Conservation (phyloP, 2,797 vertebrate genomes). For the Selene dorsalis region DNA sequence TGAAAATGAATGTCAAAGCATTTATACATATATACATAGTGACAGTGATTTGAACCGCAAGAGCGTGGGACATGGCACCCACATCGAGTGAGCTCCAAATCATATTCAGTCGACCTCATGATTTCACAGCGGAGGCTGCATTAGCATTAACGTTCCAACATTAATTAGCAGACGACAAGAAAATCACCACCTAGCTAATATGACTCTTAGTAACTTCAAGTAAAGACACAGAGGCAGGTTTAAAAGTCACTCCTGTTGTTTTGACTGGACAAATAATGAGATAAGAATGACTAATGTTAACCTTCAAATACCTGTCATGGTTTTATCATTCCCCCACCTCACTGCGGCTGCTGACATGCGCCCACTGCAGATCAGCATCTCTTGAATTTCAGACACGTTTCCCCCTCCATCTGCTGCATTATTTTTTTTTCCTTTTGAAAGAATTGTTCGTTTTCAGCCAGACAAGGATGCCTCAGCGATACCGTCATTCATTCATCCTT, state of each 20-base stretch:
- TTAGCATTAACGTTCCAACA: not conserved
- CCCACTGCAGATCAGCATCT: slow-evolving; percentile 43
- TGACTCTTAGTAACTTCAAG: slow-evolving; percentile 4
- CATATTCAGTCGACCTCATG: not conserved
- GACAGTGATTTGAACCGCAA: not conserved
- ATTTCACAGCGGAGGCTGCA: not conserved
- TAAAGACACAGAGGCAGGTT: slow-evolving; percentile 22
- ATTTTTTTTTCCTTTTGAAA: slow-evolving; percentile 35
- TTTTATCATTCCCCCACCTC: slow-evolving; percentile 38
- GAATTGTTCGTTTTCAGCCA: slow-evolving; percentile 33
- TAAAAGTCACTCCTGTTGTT: slow-evolving; percentile 46
- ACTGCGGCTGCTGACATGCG: slow-evolving; percentile 16
- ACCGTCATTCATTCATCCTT: slow-evolving; percentile 25
- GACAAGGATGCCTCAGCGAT: slow-evolving; percentile 8
- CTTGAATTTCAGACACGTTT: slow-evolving; percentile 30
- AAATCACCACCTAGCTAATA: slow-evolving; percentile 3
- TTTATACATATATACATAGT: not conserved
- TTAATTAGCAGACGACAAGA: not conserved
- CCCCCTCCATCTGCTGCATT: slow-evolving; percentile 27
- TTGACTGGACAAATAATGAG: slow-evolving; percentile 40
- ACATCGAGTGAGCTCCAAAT: not conserved
- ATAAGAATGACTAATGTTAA: slow-evolving; percentile 52
- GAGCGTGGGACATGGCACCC: not conserved
- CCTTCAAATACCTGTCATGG: slow-evolving; percentile 43
- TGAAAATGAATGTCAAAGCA: too few relatives aligned